Base-by-base conservation (phyloP, 2,113 vertebrate genomes). In the Gorilla gorilla region DNA sequence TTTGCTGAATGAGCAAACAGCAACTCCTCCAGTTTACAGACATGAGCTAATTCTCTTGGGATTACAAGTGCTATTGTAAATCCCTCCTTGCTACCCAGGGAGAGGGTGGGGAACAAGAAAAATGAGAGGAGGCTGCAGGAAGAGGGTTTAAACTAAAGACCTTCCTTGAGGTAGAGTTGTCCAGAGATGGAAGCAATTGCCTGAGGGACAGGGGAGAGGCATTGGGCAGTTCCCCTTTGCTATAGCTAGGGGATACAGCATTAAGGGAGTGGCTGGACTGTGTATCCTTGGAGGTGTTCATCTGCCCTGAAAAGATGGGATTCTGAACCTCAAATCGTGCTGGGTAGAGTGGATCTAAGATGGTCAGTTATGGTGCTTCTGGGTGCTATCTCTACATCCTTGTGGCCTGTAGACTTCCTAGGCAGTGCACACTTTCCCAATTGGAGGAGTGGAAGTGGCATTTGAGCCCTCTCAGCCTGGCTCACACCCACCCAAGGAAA, bases 51-150 rank as follows among this genome's bases (percentile, higher is more conserved):
- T 45, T 82, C 68, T 90, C 27, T 73, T 68, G 89, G 40, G 59
- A 61, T 97, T 94, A 89, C 61, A 94, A 68, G 50, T 87, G 40
- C 66, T 83, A 13, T 89, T 61, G 7, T 66, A 89, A 81, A 79
- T 84, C 57, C 57, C 48, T 70, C 40, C 64, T 43, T 81, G 45
- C n/a, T 59, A 64, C 25, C 23, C 81, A 59, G 40, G 6, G 43
- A 78, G 30, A 5, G 59, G 18, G 35, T 30, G 17, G 82, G 35
- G 95, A 89, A 57, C 52, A 40, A 75, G 72, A 38, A 79, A 84
- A 85, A 38, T 25, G 17, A 92, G 59, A 90, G 12, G 22, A 89
- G 66, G 45, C 40, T 55, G 0, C 38, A 64, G 70, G 76, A 89
- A 92, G 61, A 6, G 78, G 72, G 48, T 61, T 57, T 11, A 79